Evolutionary conservation across 2,888 invertebrate genomes (phyloP).

Genomic region (Platynereis dumerilii): DNA sequence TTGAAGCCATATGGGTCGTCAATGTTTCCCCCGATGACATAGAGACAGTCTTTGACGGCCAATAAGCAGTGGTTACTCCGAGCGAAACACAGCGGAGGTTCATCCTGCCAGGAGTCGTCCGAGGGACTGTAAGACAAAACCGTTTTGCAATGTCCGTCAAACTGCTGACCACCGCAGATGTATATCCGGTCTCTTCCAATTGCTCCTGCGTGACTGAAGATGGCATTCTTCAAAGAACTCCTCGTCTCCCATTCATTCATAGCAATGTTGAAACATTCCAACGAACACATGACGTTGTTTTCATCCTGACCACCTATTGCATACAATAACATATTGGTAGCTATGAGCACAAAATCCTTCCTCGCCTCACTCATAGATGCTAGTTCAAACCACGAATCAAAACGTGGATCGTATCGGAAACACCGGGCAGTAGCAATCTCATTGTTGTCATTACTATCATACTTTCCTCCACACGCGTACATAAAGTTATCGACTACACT

Average conservation of each 20-base stretch:
- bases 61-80: constrained; percentile 59
- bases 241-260: constrained; percentile 59
- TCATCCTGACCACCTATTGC: constrained; percentile 61
- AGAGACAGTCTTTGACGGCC: constrained; percentile 43
- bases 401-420: constrained; percentile 61
- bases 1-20: constrained; percentile 59
- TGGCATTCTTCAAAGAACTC: constrained; percentile 51
- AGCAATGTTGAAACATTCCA: constrained; percentile 56
- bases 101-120: constrained; percentile 53
- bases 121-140: constrained; percentile 51
- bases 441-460: constrained; percentile 58
- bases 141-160: constrained; percentile 56
- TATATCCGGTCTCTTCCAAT: constrained; percentile 51
- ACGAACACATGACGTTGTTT: constrained; percentile 60
- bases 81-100: constrained; percentile 49
- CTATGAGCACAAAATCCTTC: constrained; percentile 59
- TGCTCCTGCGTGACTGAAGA: constrained; percentile 58
- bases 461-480: constrained; percentile 62
- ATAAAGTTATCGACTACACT: constrained; percentile 61
- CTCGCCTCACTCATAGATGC: constrained; percentile 61
- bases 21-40: constrained; percentile 58
- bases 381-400: constrained; percentile 59
- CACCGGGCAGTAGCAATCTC: constrained; percentile 62
- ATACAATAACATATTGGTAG: constrained; percentile 46
- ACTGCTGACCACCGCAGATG: constrained; percentile 59